Evolutionary conservation across 2,888 invertebrate species (phyloP), one percentile per base, ranked within the genome.

Genomic region (Dugesia japonica): DNA sequence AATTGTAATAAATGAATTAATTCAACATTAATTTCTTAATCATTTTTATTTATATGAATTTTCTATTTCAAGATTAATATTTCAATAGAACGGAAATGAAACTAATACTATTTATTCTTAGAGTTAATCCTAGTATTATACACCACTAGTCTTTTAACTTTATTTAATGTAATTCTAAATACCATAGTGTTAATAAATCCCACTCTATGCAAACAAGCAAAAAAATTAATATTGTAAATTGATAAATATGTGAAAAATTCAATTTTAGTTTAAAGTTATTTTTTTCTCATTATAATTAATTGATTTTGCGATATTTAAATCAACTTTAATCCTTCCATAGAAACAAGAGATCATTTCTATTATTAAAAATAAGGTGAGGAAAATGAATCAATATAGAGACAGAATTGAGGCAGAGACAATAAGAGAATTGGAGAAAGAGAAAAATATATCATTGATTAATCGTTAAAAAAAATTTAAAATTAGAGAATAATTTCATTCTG

Each of bases 201-300:
- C 31, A 4, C n/a, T n/a, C n/a, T n/a, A n/a, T n/a, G n/a, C n/a
- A n/a, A n/a, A n/a, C n/a, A n/a, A n/a, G n/a, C n/a, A n/a, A 13
- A 56, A 56, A 56, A 56, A 20, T n/a, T 56, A 56, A 56, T 56
- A 56, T 20, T 56, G 17, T 56, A 56, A 56, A 56, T 56, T 56
- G n/a, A 56, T 20, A 56, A 1, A 56, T 13, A 13, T 56, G 31
- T 13, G 13, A 31, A 31, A 31, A 31, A n/a, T n/a, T n/a, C n/a
- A n/a, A n/a, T n/a, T n/a, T n/a, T n/a, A n/a, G n/a, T n/a, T n/a
- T n/a, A 38, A 38, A 38, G 38, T 13, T 38, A 38, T n/a, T n/a
- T n/a, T n/a, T 38, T 38, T 38, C 17, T 38, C 17, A 17, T 38
- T 38, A 13, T 38, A 38, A 38, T 38, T 38, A 38, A 38, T 38